Evolutionary conservation across 1,140 invertebrate genomes (phyloP), one percentile per base, ranked within the genome.

Genomic region (Aphis craccivora): DNA sequence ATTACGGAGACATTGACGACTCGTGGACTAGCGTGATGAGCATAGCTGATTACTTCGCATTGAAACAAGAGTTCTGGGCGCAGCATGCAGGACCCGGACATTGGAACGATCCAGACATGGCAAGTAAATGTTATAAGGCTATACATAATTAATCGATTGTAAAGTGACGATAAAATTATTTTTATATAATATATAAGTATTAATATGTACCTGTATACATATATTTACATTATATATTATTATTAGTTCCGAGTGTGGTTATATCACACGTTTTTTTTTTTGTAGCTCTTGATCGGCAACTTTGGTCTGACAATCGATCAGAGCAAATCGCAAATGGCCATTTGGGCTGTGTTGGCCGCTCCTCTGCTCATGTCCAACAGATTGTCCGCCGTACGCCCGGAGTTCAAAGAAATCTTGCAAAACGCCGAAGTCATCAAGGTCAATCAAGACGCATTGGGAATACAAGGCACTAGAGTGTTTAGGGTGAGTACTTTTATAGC

Each of bases 101-200:
- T 94, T 99, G 97, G 97, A 98, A 98, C 95, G 98, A 99, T 95
- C 98, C 98, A 2, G 98, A 99, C 95, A 98, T 98, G 98, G 97
- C 98, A 95, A 94, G 93, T 81, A 95, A 11, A n/a, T 14, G 5
- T n/a, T n/a, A 76, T 76, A 76, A 18, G 14, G 18, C 48, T 51
- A 51, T 18, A 51, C 14, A 51, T 51, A 14, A 18, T 51, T 51
- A 51, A 51, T 14, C 18, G 5, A n/a, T 76, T 18, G n/a, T 76
- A 18, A 0, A 67, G 25, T 18, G 14, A n/a, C 4, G 30, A 18
- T 18, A 76, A 76, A 67, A 67, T n/a, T 14, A 4, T n/a, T 30
- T n/a, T 67, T n/a, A n/a, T n/a, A 67, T 14, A 9, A 60, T 30
- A 30, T 60, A 30, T 60, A 60, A 30, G 11, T 60, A 60, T 51